Conservation (phyloP, 2,888 invertebrate genomes). For the Agapetus fuscipes region DNA sequence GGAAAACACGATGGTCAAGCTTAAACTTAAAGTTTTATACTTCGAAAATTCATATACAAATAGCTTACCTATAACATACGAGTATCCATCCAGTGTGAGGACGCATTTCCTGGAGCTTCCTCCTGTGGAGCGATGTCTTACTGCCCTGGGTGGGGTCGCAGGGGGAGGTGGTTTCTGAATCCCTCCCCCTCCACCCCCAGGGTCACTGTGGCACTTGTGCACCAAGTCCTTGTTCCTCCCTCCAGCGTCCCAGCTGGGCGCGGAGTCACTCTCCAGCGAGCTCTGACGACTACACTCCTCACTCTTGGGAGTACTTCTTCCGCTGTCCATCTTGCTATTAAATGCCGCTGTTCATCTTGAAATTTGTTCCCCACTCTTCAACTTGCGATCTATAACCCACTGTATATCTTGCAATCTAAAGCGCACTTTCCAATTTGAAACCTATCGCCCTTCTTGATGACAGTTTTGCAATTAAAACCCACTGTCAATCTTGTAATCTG, state of each 20-base stretch:
- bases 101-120: constrained; percentile 67
- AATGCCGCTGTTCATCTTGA: too few species aligned
- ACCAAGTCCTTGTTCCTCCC: constrained; percentile 51
- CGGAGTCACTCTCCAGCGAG: constrained; percentile 21
- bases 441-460: too few species aligned
- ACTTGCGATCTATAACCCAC: too few species aligned
- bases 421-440: too few species aligned
- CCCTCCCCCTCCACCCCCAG: constrained; percentile 46
- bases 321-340: constrained; percentile 4
- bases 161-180: constrained; percentile 16
- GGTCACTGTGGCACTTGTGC: constrained; percentile 59
- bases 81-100: constrained; percentile 75
- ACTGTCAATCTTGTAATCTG: too few species aligned
- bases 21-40: too few species aligned
- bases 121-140: constrained; percentile 40
- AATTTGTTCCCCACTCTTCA: too few species aligned
- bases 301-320: constrained; percentile 13
- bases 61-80: constrained; percentile 82
- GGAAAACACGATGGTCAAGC: too few species aligned
- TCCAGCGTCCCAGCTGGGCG: constrained; percentile 38
- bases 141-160: constrained; percentile 29
- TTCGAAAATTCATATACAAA: too few species aligned
- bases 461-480: too few species aligned
- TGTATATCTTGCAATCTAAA: too few species aligned
- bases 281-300: constrained; percentile 11